phyloP scores from a whole-genome alignment of 37 sponge, comb jelly and placozoan genomes.

The Haliclona indistincta region DNA sequence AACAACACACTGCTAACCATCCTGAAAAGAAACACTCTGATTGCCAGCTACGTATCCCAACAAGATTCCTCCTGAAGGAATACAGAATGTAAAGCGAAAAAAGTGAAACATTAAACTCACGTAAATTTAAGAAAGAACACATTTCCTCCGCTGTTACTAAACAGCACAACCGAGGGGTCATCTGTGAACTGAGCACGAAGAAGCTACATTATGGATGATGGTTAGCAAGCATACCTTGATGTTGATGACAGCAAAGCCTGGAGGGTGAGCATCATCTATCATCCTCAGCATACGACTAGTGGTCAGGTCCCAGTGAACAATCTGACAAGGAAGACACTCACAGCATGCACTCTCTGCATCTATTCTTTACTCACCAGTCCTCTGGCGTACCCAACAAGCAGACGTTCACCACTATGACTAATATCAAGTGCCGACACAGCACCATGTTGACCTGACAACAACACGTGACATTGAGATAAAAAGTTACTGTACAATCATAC shows the following conservation, averaged over 20 bases:
- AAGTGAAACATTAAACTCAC: conserved; percentile 12
- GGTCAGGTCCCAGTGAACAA: conserved; percentile 78
- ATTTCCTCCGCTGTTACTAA: conserved; percentile 71
- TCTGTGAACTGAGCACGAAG: conserved; percentile 55
- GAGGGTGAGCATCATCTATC: conserved; percentile 67
- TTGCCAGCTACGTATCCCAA: conserved; percentile 43
- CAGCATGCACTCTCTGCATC: too few species aligned
- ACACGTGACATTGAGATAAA: not conserved
- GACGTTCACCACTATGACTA: conserved; percentile 61
- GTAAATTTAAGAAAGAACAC: conserved; percentile 51
- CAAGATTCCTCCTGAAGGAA: conserved; percentile 18
- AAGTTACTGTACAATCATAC: conserved; percentile 6
- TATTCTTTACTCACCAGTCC: conserved; percentile 70
- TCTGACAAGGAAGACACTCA: conserved; percentile 18
- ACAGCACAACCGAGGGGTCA: conserved; percentile 51
- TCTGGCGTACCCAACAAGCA: conserved; percentile 76
- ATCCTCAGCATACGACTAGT: conserved; percentile 47
- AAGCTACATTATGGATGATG: not conserved
- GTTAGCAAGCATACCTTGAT: conserved; percentile 38
- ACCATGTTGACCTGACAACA: conserved; percentile 59
- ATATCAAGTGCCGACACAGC: conserved; percentile 76
- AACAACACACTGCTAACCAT: conserved; percentile 32
- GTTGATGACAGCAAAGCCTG: conserved; percentile 64
- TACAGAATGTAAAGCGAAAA: not conserved
- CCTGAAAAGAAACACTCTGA: conserved; percentile 84